Base-by-base conservation (phyloP, 2,113 vertebrate genomes). In the Cyprinodon tularosa region DNA sequence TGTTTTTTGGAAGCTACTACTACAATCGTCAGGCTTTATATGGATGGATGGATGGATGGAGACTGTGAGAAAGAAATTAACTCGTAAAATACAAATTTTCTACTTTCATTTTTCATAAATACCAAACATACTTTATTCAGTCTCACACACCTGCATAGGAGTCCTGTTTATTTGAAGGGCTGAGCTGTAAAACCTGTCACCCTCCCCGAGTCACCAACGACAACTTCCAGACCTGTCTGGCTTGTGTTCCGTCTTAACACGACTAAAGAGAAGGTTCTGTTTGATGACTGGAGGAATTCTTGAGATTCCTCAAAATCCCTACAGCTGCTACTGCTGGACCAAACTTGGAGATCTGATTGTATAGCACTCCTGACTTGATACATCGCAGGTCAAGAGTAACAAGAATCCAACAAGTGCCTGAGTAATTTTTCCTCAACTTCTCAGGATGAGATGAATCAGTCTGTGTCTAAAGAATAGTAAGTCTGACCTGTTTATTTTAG, bases 251-350 rank as follows among this genome's bases (percentile, higher is more conserved):
- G 67, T 77, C 80, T 77, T 71, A 77, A 85, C 77, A 76, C 73
- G 76, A 82, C 77, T 74, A 84, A 66, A 40, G 63, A 45, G 76
- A 68, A 77, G 44, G 68, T 74, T 57, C 74, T 65, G 62, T 76
- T 62, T 71, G 71, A 86, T 80, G 76, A 57, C 29, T 37, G 29
- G 66, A 71, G 85, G 29, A 76, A 89, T 91, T 91, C 76, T 50
- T 86, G 38, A 62, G 72, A 93, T 92, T 91, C 85, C 85, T 82
- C 14, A 1, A 45, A 65, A 74, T 12, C 68, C 22, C 50, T 13
- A 10, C 60, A 48, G 61, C 47, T 70, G 64, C 57, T 70, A 53
- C 62, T 36, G 20, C 50, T 47, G 8, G 36, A 67, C 48, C 62
- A 11, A 9, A 60, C 40, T 50, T 60, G 36, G 22, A 69, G 22